Percentiles rank a stretch among this genome's conserved stretches.
These are phyloP conservation scores for Neolamprologus caudopunctatus DNA, from an alignment of 2,113 vertebrate genomes.

Conservation along the genomic window DNA sequence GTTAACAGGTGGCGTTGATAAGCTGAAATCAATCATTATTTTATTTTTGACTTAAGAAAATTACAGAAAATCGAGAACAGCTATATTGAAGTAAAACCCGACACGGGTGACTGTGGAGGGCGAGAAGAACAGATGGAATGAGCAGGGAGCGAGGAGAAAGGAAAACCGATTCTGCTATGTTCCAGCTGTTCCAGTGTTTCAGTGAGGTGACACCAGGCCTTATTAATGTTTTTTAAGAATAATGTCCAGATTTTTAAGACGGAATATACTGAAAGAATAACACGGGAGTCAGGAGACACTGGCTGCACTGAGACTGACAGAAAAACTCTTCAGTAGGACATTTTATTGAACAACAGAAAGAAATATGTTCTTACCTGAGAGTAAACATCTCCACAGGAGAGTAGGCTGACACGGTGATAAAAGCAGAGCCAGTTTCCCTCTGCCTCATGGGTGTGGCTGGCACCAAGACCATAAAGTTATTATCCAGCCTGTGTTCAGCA, in stretches of 20 bases:
- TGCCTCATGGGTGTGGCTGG: slow-evolving; percentile 80
- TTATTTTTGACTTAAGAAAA: background rate
- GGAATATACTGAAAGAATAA: background rate
- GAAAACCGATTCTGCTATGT: background rate
- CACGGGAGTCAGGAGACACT: background rate
- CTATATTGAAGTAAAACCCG: background rate
- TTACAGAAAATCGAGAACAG: background rate
- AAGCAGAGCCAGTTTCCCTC: slow-evolving; percentile 81
- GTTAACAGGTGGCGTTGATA: background rate
- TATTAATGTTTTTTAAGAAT: background rate
- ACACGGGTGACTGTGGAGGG: background rate
- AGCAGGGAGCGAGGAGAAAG: background rate
- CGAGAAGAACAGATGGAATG: background rate
- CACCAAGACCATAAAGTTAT: slow-evolving; percentile 79
- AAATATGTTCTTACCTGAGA: slow-evolving; percentile 75
- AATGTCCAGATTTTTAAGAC: background rate
- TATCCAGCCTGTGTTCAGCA: slow-evolving; percentile 78
- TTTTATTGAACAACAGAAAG: background rate
- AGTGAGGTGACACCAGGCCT: background rate
- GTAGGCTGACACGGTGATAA: slow-evolving; percentile 74
- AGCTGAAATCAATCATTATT: background rate
- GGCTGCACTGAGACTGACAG: background rate
- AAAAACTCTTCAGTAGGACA: background rate
- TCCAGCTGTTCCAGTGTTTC: background rate
- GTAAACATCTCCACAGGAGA: slow-evolving; percentile 86